Conservation (phyloP, 2,113 vertebrate species). For the Chaetodon auriga region DNA sequence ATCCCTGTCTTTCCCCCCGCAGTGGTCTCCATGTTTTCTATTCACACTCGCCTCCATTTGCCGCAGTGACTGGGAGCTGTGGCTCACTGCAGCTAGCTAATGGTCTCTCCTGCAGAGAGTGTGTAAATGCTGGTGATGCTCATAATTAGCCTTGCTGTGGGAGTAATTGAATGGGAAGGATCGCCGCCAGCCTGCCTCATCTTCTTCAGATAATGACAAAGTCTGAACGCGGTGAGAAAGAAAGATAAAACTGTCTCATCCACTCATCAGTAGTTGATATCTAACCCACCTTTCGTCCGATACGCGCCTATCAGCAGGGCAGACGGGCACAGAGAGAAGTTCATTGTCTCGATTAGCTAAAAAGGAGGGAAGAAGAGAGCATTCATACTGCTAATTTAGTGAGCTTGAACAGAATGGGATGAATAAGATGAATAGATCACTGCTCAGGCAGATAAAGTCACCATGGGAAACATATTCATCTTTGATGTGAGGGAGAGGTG, state of each 20-base stretch:
- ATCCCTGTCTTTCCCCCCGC: neutral
- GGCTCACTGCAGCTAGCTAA: conserved; percentile 30
- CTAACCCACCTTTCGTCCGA: conserved; percentile 19
- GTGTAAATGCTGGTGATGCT: conserved; percentile 66
- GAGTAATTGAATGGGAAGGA: conserved; percentile 69
- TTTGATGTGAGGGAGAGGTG: neutral
- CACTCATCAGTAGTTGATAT: conserved; percentile 27
- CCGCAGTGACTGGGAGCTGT: conserved; percentile 20
- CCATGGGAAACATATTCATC: conserved; percentile 27
- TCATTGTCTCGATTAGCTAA: neutral
- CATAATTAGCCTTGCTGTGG: conserved; percentile 60
- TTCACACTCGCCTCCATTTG: conserved; percentile 43
- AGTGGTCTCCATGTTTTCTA: conserved; percentile 8
- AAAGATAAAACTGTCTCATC: conserved; percentile 18
- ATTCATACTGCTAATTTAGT: conserved; percentile 36
- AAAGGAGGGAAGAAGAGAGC: neutral
- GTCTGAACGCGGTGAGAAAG: conserved; percentile 20
- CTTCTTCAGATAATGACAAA: conserved; percentile 51
- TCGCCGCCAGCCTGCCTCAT: conserved; percentile 32
- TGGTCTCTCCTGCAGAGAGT: conserved; percentile 58
- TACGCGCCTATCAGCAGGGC: neutral
- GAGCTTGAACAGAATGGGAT: conserved; percentile 22
- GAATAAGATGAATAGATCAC: conserved; percentile 9
- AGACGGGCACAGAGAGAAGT: conserved; percentile 2
- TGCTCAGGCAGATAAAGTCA: neutral